phyloP scores from a whole-genome alignment of 2,888 invertebrate genomes.

The Slavum lentiscoides region DNA sequence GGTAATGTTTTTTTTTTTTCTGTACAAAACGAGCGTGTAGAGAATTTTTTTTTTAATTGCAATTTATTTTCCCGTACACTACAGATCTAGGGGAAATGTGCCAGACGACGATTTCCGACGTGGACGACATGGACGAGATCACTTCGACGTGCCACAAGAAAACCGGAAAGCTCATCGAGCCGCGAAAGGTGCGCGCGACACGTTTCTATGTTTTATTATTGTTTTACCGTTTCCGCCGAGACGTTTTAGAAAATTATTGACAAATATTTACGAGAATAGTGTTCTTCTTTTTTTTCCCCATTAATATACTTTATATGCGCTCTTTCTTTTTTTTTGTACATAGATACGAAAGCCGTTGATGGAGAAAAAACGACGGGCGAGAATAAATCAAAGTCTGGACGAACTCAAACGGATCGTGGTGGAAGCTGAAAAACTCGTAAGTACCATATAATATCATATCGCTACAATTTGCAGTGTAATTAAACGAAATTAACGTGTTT shows the following conservation, averaged over 20 bases:
- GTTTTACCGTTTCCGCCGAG: background rate
- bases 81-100: background rate
- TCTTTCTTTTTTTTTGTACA: background rate
- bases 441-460: background rate
- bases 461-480: background rate
- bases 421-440: conserved; percentile 44
- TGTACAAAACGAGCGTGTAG: no score
- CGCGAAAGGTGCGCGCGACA: conserved; percentile 17
- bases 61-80: no score
- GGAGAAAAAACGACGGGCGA: conserved; percentile 54
- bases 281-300: no score
- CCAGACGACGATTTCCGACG: background rate
- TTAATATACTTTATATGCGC: background rate
- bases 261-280: no score
- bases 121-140: conserved; percentile 35
- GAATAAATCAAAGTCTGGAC: conserved; percentile 53
- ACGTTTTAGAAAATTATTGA: no score
- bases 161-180: conserved; percentile 23
- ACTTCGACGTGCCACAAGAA: conserved; percentile 21
- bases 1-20: no score
- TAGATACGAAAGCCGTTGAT: conserved; percentile 54
- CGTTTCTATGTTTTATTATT: background rate
- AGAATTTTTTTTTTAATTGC: no score
- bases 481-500: no score
- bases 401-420: conserved; percentile 52